Percentiles rank a stretch among this genome's conserved stretches.
phyloP scores from a whole-genome alignment of 2,888 invertebrate species.

The Cylindroiulus punctatus region DNA sequence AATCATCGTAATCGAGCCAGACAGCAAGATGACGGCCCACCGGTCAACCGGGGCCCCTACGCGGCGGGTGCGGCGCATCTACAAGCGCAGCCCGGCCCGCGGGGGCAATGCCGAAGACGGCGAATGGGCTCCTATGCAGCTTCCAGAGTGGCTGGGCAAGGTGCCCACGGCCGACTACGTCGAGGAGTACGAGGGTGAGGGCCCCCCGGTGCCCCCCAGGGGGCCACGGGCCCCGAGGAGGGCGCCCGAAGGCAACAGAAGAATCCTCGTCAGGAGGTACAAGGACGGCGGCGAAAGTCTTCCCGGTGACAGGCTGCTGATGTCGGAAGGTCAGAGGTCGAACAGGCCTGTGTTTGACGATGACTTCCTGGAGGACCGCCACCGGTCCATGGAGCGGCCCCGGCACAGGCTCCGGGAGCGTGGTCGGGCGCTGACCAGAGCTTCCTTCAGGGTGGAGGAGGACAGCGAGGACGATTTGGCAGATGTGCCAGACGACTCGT shows the following conservation, averaged over 20 bases:
- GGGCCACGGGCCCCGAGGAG: not conserved
- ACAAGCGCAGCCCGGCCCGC: constrained; percentile 48
- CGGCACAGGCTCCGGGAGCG: constrained; percentile 48
- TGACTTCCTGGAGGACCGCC: not conserved
- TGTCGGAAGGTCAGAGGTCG: not conserved
- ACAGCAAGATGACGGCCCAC: not conserved
- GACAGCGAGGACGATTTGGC: constrained; percentile 53
- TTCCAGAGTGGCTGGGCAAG: constrained; percentile 54
- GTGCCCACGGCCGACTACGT: constrained; percentile 51
- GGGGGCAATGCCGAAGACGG: not conserved
- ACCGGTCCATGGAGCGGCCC: constrained; percentile 46
- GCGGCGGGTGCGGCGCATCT: constrained; percentile 49
- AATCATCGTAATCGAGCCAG: constrained; percentile 54
- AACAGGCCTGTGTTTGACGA: not conserved
- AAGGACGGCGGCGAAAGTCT: constrained; percentile 53
- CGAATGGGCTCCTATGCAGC: constrained; percentile 50
- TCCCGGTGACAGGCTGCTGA: constrained; percentile 51
- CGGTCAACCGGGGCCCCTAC: not conserved
- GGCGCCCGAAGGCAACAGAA: not conserved
- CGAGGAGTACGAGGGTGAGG: constrained; percentile 47
- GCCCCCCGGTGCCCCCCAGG: not conserved
- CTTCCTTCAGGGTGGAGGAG: constrained; percentile 54
- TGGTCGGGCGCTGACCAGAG: constrained; percentile 52
- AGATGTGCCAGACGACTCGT: not conserved
- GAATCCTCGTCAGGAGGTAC: constrained; percentile 48